Evolutionary conservation across 1,140 invertebrate species (phyloP), one percentile per base, ranked within the genome.

Genomic region (Hyphantria cunea): DNA sequence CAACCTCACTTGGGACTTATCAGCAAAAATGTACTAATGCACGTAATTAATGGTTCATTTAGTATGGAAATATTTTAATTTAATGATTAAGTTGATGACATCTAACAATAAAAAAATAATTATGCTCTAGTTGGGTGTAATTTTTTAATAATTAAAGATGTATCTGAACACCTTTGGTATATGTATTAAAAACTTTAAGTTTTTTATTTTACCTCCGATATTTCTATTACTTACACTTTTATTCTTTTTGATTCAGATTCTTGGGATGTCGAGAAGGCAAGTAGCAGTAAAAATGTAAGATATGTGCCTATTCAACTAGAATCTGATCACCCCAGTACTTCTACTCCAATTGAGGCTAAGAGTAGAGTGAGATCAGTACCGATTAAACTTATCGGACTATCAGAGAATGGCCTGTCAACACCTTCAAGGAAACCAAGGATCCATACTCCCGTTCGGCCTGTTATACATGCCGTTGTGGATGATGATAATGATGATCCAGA

Each of bases 291-390:
- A 65, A 82, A 82, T 70, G 73, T 87, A 33, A 72, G 85, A 54
- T 83, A 87, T 71, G 75, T 89, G 8, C 87, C 87, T 34, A 89
- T 90, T 54, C 79, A 85, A 61, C 31, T 86, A 25, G 87, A 89
- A 58, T 13, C 64, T 32, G 82, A 75, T 14, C 70, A 84, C 51
- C 83, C 87, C 0, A 87, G 80, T 42, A 89, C 87, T 15, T 90
- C 87, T 7, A 90, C 87, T 10, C 87, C 87, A 10, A 81, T 79
- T 41, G 81, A 82, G 31, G 45, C 62, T 7, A 31, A 83, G 68
- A 75, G 55, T 37, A 61, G 78, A 33, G 48, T 68, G 6, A 71
- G 76, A 10, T 63, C 72, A 12, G 66, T 85, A 33, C 85, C 87
- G 14, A 67, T 86, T 15, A 78, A 83, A 61, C 42, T 86, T 25